These are phyloP conservation scores for Pelosia muscerda DNA, from an alignment of 2,888 invertebrate genomes.

Conservation along the genomic window DNA sequence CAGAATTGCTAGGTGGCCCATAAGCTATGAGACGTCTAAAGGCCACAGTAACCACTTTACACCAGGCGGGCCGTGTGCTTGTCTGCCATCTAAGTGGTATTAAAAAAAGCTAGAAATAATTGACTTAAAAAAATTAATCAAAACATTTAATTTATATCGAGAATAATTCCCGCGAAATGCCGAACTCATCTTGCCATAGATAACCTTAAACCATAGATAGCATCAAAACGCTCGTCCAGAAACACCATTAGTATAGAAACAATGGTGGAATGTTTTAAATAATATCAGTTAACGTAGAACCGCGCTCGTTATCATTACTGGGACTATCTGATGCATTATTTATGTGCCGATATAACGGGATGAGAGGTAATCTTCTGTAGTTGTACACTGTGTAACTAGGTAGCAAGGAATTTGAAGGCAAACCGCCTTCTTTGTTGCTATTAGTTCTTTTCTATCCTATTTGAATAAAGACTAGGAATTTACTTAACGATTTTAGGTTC, in stretches of 20 bases:
- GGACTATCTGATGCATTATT: slow-evolving; percentile 66
- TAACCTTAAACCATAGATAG: slow-evolving; percentile 26
- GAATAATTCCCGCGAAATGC: slow-evolving; percentile 21
- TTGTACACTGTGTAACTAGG: slow-evolving; percentile 24
- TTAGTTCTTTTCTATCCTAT: background rate
- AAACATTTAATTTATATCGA: slow-evolving; percentile 43
- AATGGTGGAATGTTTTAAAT: slow-evolving; percentile 60
- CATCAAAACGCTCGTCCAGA: slow-evolving; percentile 28
- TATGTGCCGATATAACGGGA: slow-evolving; percentile 71
- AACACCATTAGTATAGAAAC: slow-evolving; percentile 57
- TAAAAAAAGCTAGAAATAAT: no score
- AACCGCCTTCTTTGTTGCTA: background rate
- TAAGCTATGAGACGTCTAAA: no score
- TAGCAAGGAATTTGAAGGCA: slow-evolving; percentile 14
- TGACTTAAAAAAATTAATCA: background rate
- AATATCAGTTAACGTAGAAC: slow-evolving; percentile 68
- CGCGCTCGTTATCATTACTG: slow-evolving; percentile 69
- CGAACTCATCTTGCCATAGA: slow-evolving; percentile 20
- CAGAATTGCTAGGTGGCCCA: no score
- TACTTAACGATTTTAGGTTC: no score
- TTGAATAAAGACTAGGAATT: no score
- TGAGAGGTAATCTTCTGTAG: slow-evolving; percentile 30
- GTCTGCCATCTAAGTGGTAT: no score
- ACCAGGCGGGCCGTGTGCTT: no score
- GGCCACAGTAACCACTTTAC: no score